Conservation (phyloP, 2,888 invertebrate species). For the Cremastinae sp. region DNA sequence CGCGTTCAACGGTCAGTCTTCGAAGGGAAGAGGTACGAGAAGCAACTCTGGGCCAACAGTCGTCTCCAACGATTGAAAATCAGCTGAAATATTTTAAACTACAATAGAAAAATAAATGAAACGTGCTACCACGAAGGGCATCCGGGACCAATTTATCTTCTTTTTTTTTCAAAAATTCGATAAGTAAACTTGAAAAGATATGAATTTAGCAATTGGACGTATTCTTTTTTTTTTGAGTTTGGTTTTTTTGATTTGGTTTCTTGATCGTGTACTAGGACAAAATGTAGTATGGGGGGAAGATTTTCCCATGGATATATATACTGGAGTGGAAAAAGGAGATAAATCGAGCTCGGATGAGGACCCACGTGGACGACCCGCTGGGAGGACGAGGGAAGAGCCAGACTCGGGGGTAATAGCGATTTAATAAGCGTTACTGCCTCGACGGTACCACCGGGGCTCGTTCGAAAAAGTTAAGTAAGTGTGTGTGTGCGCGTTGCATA, state of each 20-base stretch:
- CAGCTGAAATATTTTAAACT: too few species aligned
- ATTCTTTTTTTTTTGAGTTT: too few species aligned
- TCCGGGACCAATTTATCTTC: too few species aligned
- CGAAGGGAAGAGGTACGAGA: too few species aligned
- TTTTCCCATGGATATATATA: not conserved
- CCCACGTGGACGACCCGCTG: constrained; percentile 58
- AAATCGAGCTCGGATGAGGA: constrained; percentile 44
- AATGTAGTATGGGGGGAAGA: not conserved
- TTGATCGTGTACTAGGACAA: not conserved
- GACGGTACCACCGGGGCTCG: constrained; percentile 33
- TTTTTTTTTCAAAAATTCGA: too few species aligned
- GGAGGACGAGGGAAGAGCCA: constrained; percentile 54
- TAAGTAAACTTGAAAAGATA: too few species aligned
- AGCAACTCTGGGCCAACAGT: too few species aligned
- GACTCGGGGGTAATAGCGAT: constrained; percentile 59
- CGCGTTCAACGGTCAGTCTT: too few species aligned
- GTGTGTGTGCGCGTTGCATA: constrained; percentile 32
- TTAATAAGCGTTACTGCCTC: constrained; percentile 63
- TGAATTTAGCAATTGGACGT: too few species aligned
- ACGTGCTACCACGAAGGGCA: too few species aligned
- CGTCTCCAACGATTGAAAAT: too few species aligned
- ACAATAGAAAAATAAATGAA: too few species aligned
- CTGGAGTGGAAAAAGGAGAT: not conserved
- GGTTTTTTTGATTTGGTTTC: not conserved
- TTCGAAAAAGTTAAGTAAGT: constrained; percentile 5